These are phyloP conservation scores for Napeogenes sylphis DNA, from an alignment of 2,888 invertebrate species.

Conservation along the genomic window DNA sequence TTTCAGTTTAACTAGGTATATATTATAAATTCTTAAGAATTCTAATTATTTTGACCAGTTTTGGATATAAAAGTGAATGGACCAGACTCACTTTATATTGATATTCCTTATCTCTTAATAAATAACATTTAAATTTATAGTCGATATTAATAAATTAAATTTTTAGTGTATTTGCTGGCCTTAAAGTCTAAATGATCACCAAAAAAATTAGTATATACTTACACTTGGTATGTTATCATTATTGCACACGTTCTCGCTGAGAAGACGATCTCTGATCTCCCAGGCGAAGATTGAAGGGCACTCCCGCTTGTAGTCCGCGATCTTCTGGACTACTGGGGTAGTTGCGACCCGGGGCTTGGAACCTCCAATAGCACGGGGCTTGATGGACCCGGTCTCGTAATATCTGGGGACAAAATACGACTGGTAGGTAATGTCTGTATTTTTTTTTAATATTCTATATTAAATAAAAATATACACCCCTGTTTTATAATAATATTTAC, in stretches of 20 bases:
- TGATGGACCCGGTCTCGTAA: constrained; percentile 98
- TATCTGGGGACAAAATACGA: constrained; percentile 82
- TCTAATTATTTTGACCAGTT: too few relatives aligned
- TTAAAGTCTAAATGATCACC: too few relatives aligned
- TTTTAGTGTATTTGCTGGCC: too few relatives aligned
- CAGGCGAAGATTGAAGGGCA: constrained; percentile 99
- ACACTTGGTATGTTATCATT: constrained; percentile 99
- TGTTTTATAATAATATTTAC: constrained; percentile 6
- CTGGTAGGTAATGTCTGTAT: not conserved
- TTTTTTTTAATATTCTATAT: not conserved
- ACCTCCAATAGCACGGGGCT: constrained; percentile 97
- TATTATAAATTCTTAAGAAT: too few relatives aligned
- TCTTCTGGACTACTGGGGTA: constrained; percentile 94
- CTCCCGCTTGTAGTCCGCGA: constrained; percentile 97
- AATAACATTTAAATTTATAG: too few relatives aligned
- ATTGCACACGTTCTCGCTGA: constrained; percentile 96
- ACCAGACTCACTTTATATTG: too few relatives aligned
- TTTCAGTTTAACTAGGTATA: too few relatives aligned
- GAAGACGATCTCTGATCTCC: constrained; percentile 97
- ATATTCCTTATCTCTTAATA: too few relatives aligned
- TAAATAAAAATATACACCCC: not conserved
- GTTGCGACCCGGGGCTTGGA: constrained; percentile 97
- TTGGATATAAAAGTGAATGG: too few relatives aligned
- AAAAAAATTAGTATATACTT: constrained; percentile 62
- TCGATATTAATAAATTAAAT: too few relatives aligned